Conservation (phyloP, 2,113 vertebrate species). For the Muscicapa adusta region DNA sequence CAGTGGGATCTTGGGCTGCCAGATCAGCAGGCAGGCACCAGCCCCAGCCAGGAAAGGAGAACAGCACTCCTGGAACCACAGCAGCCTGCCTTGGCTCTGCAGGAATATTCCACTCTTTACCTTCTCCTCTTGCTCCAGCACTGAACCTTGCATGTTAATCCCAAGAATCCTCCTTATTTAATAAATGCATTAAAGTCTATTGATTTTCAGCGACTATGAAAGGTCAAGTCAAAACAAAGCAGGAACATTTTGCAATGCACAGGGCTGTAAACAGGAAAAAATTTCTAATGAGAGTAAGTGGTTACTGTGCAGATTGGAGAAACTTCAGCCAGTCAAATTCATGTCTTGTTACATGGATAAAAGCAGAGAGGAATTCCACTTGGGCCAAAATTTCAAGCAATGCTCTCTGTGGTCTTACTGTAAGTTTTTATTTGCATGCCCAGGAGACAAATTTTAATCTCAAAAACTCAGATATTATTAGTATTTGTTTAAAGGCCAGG, state of each 20-base stretch:
- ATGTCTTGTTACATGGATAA: background rate
- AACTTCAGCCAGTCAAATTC: background rate
- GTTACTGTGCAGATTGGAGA: background rate
- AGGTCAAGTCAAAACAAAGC: conserved; percentile 49
- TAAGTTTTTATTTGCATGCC: background rate
- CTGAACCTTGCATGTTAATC: conserved; percentile 9
- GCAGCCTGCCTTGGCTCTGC: background rate
- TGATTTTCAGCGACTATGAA: conserved; percentile 50
- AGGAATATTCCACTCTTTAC: background rate
- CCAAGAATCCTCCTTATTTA: conserved; percentile 31
- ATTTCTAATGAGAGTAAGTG: background rate
- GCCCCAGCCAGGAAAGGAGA: background rate
- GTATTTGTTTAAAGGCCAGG: background rate
- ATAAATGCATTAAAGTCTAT: conserved; percentile 53
- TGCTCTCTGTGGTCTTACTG: background rate
- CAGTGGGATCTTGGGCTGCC: background rate
- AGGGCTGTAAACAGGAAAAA: background rate
- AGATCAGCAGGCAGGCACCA: background rate
- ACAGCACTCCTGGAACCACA: background rate
- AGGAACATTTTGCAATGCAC: background rate
- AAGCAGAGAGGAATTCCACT: background rate
- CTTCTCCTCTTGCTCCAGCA: background rate
- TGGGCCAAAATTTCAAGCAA: background rate
- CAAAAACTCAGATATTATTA: background rate
- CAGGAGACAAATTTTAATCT: background rate